phyloP scores from a whole-genome alignment of 1,140 invertebrate genomes.

The Dinothrombium tinctorium region DNA sequence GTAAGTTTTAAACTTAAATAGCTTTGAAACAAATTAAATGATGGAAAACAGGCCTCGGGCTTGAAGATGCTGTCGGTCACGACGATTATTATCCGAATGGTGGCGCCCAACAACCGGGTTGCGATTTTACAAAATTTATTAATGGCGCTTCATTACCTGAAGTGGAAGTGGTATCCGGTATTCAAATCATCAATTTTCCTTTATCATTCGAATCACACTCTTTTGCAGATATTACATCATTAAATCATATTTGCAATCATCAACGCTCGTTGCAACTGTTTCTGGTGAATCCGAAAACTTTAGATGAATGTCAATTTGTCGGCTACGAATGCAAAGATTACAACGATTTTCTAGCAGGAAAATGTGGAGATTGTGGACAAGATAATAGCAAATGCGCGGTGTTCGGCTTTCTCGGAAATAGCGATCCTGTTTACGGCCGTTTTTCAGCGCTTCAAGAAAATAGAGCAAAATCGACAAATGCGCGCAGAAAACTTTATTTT shows the following conservation, averaged over 20 bases:
- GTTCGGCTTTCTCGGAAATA: too few relatives aligned
- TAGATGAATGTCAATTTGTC: neutral
- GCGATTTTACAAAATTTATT: constrained; percentile 18
- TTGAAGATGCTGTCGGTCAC: constrained; percentile 27
- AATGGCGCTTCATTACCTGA: neutral
- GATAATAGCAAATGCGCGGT: constrained; percentile 30
- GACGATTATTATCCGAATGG: constrained; percentile 77
- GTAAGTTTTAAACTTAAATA: too few relatives aligned
- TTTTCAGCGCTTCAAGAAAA: too few relatives aligned
- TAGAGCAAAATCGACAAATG: too few relatives aligned
- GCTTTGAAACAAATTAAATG: too few relatives aligned
- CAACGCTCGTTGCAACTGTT: neutral
- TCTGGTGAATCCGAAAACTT: neutral
- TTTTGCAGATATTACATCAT: neutral
- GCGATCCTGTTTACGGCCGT: too few relatives aligned
- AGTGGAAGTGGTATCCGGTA: neutral
- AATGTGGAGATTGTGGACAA: constrained; percentile 3
- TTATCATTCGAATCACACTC: neutral
- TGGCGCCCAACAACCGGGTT: constrained; percentile 58
- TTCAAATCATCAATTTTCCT: neutral
- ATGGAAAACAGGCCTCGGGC: too few relatives aligned
- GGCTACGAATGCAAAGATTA: neutral
- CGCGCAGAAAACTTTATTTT: too few relatives aligned
- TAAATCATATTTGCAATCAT: neutral
- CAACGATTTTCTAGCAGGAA: neutral